phyloP scores from a whole-genome alignment of 2,113 vertebrate species.

The Mirza zaza region DNA sequence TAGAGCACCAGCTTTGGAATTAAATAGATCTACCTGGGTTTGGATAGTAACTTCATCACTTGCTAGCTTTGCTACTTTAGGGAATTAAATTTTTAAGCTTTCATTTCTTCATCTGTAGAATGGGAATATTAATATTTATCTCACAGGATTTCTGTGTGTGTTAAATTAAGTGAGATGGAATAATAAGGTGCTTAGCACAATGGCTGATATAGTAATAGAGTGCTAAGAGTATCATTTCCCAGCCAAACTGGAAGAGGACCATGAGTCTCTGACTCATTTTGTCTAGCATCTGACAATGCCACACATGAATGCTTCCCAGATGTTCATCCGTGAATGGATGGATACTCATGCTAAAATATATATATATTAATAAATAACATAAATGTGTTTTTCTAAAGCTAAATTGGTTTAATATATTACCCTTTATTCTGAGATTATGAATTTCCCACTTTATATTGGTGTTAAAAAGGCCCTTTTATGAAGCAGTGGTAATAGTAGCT shows the following conservation, averaged over 20 bases:
- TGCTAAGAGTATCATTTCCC: not conserved
- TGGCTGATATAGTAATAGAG: not conserved
- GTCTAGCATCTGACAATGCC: not conserved
- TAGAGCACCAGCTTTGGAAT: not conserved
- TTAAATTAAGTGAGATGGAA: not conserved
- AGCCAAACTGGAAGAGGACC: not conserved
- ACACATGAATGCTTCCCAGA: not conserved
- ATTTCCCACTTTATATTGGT: not conserved
- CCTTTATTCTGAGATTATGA: not conserved
- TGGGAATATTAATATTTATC: not conserved
- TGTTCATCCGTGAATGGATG: not conserved
- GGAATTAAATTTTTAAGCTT: not conserved
- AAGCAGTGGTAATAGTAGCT: not conserved
- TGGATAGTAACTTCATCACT: not conserved
- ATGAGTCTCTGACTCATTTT: not conserved
- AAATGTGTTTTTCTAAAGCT: not conserved
- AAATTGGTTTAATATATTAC: not conserved
- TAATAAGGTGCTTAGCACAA: not conserved
- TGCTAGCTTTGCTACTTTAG: not conserved
- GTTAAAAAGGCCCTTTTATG: not conserved
- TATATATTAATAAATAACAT: not conserved
- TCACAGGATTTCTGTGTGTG: not conserved
- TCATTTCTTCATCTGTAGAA: not conserved
- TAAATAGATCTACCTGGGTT: not conserved
- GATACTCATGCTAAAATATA: not conserved